Base-by-base conservation (phyloP, 1,140 invertebrate genomes). In the Sipha flava region DNA sequence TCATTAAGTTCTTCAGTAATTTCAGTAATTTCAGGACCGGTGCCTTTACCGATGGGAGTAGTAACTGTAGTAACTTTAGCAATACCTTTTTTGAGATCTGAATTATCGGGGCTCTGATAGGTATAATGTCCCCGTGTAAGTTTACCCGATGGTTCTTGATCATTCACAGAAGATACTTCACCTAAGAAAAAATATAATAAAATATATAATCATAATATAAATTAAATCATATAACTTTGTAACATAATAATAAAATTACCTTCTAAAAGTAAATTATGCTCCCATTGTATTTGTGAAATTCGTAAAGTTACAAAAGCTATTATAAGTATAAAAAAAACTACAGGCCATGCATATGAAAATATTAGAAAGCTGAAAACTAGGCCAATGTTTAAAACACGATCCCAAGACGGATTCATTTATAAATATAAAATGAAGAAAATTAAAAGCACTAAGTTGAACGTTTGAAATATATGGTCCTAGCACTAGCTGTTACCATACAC, bases 81-180 rank as follows among this genome's bases (percentile, higher is more conserved):
- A 31, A 82, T 81, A 18, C 81, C 70, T 3, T 73, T 80, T 26
- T 77, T 80, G 12, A 37, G 40, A 49, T 49, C 43, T 14, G 5
- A 73, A 40, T 82, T 79, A 40, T 81, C 64, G 1, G 83, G 82
- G 6, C 79, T 83, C 29, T 82, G 72, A 77, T 84, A 85, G 3
- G 79, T 80, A 83, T 91, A 92, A 77, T 89, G 88, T 16, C 90
- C 90, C 62, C 89, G 87, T 59, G 89, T 90, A 47, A 91, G 87
- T 81, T 89, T 87, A 21, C 90, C 90, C 72, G 88, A 87, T 2
- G 91, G 90, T 83, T 89, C 88, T 45, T 89, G 86, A 62, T 90
- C 90, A 84, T 90, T 90, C 82, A 90, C 88, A 59, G 90, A 88
- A 83, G 90, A 90, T 83, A 88, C 89, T 84, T 91, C 88, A 85